phyloP scores from a whole-genome alignment of 1,140 invertebrate genomes.

The Conus ventricosus region DNA sequence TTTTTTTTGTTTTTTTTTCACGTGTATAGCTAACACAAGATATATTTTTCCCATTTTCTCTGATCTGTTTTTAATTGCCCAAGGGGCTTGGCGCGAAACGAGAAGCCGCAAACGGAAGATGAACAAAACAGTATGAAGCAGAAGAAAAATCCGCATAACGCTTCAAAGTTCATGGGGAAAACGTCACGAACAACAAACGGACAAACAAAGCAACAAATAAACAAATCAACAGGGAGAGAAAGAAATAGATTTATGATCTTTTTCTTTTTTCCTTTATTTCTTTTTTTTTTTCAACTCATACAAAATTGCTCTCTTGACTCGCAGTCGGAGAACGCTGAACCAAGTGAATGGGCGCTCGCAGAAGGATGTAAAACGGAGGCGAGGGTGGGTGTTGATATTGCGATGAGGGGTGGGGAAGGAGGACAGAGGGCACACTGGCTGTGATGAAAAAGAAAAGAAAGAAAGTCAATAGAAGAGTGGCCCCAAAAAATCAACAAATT shows the following conservation, averaged over 20 bases:
- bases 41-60: not conserved
- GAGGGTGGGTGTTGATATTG: not conserved
- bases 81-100: not conserved
- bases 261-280: not conserved
- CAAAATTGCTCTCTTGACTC: not conserved
- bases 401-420: not conserved
- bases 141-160: not conserved
- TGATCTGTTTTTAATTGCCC: not conserved
- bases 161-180: no score
- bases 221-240: not conserved
- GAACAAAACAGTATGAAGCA: not conserved
- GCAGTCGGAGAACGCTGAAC: not conserved
- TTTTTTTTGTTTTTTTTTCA: no score
- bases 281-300: not conserved
- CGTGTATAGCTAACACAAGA: no score
- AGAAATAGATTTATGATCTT: not conserved
- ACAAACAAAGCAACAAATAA: not conserved
- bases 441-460: not conserved
- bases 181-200: not conserved
- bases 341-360: not conserved
- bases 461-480: not conserved
- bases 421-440: not conserved
- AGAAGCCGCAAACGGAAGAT: not conserved
- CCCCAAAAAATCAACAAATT: constrained; percentile 12
- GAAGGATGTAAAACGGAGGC: not conserved